Percentiles rank a stretch among this genome's conserved stretches.
phyloP scores from a whole-genome alignment of 2,113 vertebrate species.

The Carassius carassius region DNA sequence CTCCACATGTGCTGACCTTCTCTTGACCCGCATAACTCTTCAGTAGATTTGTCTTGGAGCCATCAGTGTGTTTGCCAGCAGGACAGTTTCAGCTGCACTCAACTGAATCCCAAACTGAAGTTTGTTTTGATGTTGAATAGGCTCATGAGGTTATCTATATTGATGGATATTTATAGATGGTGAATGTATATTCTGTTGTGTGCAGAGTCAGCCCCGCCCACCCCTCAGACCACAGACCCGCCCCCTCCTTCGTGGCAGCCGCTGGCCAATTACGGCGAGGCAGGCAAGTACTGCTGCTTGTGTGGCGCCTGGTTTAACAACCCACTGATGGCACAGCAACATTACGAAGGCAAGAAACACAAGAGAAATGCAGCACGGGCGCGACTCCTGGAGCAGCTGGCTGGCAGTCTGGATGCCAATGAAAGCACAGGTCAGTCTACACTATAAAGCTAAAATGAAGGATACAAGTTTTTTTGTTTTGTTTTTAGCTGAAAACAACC shows the following conservation, averaged over 20 bases:
- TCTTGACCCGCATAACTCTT: conserved; percentile 36
- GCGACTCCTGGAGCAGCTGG: conserved; percentile 78
- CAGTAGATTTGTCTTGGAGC: conserved; percentile 14
- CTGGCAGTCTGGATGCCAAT: conserved; percentile 77
- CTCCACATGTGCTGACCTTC: conserved; percentile 30
- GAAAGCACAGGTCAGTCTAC: conserved; percentile 76
- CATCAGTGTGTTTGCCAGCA: not conserved
- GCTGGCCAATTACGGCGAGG: conserved; percentile 71
- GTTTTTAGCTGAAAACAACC: not conserved
- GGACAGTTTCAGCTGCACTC: not conserved
- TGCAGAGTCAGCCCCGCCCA: conserved; percentile 74
- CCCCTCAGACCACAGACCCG: conserved; percentile 69
- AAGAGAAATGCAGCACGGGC: conserved; percentile 79
- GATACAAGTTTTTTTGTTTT: too few relatives aligned
- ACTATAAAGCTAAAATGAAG: too few relatives aligned
- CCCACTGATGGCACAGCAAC: conserved; percentile 84
- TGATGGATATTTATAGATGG: not conserved
- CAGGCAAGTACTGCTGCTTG: conserved; percentile 79
- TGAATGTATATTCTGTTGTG: conserved; percentile 14
- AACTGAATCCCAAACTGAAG: not conserved
- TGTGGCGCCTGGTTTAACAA: conserved; percentile 85
- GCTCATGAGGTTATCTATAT: conserved; percentile 31
- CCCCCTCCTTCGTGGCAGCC: conserved; percentile 57
- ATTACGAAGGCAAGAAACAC: conserved; percentile 84
- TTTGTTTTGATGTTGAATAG: conserved; percentile 18